Conservation (phyloP, 2,888 invertebrate species). For the Metacarcinus magister region DNA sequence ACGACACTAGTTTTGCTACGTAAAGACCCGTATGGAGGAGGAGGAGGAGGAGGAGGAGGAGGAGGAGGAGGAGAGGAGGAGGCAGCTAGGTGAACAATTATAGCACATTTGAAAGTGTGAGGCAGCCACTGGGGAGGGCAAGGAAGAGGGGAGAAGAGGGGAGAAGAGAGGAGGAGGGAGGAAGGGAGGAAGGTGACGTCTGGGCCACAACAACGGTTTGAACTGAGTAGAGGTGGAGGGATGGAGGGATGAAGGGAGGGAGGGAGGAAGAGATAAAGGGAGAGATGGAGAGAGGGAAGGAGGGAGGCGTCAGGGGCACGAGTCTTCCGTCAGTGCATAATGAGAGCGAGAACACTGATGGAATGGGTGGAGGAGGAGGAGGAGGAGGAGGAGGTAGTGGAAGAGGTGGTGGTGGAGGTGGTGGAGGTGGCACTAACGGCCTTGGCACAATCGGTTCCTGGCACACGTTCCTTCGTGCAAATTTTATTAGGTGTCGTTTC, state of each 20-base stretch:
- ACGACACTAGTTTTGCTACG: too few relatives aligned
- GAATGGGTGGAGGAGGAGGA: background rate
- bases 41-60: background rate
- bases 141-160: background rate
- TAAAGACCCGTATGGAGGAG: background rate
- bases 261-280: background rate
- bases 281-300: too few relatives aligned
- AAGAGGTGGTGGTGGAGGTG: background rate
- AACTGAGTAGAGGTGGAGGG: background rate
- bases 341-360: background rate
- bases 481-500: background rate
- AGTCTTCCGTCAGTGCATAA: background rate
- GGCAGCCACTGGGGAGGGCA: background rate
- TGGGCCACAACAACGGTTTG: background rate
- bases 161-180: background rate
- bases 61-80: background rate
- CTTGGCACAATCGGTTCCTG: constrained; percentile 26
- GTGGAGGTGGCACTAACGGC: background rate
- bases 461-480: background rate
- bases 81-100: background rate
- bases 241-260: background rate
- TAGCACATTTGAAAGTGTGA: background rate
- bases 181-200: background rate
- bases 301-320: background rate
- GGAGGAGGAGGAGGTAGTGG: background rate